Base-by-base conservation (phyloP, 1,140 invertebrate species). In the Agrypnia vestita region DNA sequence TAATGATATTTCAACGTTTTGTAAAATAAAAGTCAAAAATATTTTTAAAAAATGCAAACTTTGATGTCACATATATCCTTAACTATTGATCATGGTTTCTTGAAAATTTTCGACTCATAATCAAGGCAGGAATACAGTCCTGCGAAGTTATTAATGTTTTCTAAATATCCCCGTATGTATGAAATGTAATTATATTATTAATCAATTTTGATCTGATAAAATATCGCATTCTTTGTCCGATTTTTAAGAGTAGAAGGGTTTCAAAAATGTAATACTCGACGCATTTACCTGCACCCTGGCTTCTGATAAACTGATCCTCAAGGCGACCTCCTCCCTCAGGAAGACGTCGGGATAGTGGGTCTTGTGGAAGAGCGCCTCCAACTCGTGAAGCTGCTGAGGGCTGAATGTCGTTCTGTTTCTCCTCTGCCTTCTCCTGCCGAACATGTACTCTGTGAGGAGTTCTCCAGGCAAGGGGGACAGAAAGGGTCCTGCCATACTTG, bases 291-390 rank as follows among this genome's bases (percentile, higher is more conserved):
- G 97, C 17, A 98, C 96, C 85, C 97, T 91, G 15, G 97, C 97
- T 90, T 98, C 96, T 0, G 96, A 97, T 3, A 98, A 90, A 84
- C 95, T 97, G 82, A 98, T 97, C 84, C 96, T 91, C 43, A 96
- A 89, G 0, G 97, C 97, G 6, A 98, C 94, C 90, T 98, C 96
- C 88, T 98, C 97, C 83, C 97, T 92, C 83, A 98, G 91, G 86
- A 98, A 98, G 9, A 98, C 97, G 85, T 98, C 97, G 0, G 97
- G 97, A 86, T 97, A 99, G 85, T 98, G 97, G 0, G 97, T 98
- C 88, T 97, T 98, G 86, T 97, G 95, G 88, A 99, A 99, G 19
- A 97, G 91, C 0, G 95, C 93, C 87, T 99, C 97, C 81, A 99
- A 89, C 85, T 98, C 97, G 87, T 97, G 96, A n/a, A 98, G 90